Conservation (phyloP, 2,113 vertebrate species). For the Anguilla japonica region DNA sequence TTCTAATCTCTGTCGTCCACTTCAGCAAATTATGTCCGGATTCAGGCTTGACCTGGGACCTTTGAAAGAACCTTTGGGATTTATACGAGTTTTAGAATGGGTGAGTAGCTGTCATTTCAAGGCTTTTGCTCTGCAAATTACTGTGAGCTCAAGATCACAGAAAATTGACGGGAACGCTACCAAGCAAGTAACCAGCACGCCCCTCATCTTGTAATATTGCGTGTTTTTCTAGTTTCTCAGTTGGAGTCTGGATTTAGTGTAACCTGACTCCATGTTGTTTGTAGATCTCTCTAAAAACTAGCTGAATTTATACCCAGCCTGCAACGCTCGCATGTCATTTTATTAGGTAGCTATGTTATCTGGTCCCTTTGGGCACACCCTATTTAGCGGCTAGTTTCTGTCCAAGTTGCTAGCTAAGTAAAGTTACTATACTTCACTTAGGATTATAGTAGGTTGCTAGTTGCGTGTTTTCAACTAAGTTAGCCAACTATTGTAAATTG, state of each 20-base stretch:
- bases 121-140: background rate
- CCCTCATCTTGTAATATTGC: background rate
- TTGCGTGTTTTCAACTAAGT: too few relatives aligned
- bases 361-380: constrained; percentile 15
- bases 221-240: too few relatives aligned
- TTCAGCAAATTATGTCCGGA: constrained; percentile 55
- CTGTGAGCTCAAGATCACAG: background rate
- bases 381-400: background rate
- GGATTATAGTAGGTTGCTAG: too few relatives aligned
- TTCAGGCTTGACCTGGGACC: constrained; percentile 79
- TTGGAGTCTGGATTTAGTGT: too few relatives aligned
- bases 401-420: background rate
- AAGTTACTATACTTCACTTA: too few relatives aligned
- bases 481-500: too few relatives aligned
- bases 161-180: background rate
- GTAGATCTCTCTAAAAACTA: too few relatives aligned
- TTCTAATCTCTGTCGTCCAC: background rate
- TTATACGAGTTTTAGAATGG: constrained; percentile 91
- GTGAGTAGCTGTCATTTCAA: constrained; percentile 56
- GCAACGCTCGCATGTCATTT: too few relatives aligned
- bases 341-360: constrained; percentile 6
- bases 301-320: too few relatives aligned
- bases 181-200: background rate
- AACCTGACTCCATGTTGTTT: too few relatives aligned
- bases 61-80: constrained; percentile 88